Conservation (phyloP, 2,797 vertebrate genomes). For the Orestias chungarensis region DNA sequence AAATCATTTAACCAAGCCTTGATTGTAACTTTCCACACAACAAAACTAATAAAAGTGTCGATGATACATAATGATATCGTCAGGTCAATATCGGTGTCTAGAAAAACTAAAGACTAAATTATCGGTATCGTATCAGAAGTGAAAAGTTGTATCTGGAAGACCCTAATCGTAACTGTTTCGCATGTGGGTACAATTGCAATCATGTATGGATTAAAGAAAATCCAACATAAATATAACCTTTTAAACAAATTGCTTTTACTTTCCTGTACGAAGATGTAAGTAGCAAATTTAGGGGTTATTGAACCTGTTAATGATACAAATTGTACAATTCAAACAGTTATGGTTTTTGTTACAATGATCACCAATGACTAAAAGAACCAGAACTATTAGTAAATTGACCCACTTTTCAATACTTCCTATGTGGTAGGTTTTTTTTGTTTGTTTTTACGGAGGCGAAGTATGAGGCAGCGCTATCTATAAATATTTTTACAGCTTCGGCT, state of each 20-base stretch:
- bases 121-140: no score
- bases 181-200: background rate
- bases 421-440: background rate
- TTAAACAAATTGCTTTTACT: background rate
- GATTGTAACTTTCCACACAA: no score
- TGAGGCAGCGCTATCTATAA: background rate
- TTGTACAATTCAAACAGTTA: background rate
- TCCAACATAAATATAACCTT: background rate
- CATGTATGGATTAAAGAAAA: background rate
- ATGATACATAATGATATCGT: no score
- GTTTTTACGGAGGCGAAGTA: constrained; percentile 3
- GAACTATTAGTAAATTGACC: constrained; percentile 1
- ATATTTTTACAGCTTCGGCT: constrained; percentile 1
- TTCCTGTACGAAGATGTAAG: background rate
- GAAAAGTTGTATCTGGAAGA: no score
- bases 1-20: no score
- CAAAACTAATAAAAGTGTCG: no score
- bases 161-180: background rate
- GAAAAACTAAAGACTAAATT: no score
- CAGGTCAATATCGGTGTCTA: no score
- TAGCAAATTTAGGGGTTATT: background rate
- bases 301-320: background rate
- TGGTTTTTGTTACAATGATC: background rate
- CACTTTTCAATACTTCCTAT: background rate
- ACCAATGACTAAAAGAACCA: background rate